Conservation (phyloP, 2,888 invertebrate genomes). For the Athalia circularis region DNA sequence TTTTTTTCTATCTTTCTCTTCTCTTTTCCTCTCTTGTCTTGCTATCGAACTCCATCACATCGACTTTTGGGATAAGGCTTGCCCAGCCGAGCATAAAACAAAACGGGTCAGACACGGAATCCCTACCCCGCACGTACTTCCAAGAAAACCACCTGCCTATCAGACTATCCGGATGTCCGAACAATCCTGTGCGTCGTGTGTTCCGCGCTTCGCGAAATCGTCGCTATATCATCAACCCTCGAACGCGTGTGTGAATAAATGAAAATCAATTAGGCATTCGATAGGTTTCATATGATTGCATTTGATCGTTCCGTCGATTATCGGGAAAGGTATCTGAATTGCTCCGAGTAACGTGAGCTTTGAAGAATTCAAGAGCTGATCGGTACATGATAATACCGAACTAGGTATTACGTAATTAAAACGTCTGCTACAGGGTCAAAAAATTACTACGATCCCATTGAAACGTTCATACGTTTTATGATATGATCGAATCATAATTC, state of each 20-base stretch:
- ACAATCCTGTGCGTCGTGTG: background rate
- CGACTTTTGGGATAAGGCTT: slow-evolving; percentile 37
- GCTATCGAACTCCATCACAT: slow-evolving; percentile 42
- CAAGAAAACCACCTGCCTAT: slow-evolving; percentile 21
- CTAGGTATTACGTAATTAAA: too few relatives aligned
- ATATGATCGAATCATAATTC: too few relatives aligned
- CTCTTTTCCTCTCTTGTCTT: slow-evolving; percentile 12
- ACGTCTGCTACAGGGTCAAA: too few relatives aligned
- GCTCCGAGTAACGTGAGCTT: too few relatives aligned
- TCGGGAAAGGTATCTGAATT: background rate
- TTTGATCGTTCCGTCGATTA: background rate
- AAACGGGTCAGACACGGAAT: slow-evolving; percentile 40
- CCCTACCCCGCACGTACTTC: slow-evolving; percentile 18
- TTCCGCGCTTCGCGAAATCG: background rate
- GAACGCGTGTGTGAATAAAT: background rate
- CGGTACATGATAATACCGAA: too few relatives aligned
- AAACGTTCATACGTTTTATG: too few relatives aligned
- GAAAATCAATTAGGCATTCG: background rate
- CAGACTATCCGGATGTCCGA: background rate
- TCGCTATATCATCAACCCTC: background rate
- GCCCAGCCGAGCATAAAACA: slow-evolving; percentile 41
- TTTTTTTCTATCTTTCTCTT: background rate
- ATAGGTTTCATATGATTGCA: slow-evolving; percentile 19
- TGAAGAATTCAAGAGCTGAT: too few relatives aligned
- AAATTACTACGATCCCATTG: too few relatives aligned